Conservation (phyloP, 2,888 invertebrate genomes). For the Orthonychiurus folsomi region DNA sequence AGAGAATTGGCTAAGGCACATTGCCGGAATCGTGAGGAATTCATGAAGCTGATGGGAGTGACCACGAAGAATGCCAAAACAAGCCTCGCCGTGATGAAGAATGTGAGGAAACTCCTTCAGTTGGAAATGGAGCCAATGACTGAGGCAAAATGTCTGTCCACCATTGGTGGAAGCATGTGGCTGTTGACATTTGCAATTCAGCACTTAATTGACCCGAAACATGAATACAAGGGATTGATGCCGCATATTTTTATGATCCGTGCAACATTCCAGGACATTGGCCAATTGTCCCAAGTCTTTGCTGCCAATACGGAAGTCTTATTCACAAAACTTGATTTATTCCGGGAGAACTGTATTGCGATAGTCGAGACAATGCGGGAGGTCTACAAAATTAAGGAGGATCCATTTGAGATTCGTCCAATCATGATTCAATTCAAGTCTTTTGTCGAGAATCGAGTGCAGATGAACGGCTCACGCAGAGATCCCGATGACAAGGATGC, state of each 20-base stretch:
- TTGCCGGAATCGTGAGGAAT: neutral
- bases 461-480: too few species aligned
- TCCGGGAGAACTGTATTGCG: neutral
- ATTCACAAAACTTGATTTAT: neutral
- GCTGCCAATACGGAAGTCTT: neutral
- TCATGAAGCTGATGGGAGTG: neutral
- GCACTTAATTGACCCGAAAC: slow-evolving; percentile 1
- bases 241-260: neutral
- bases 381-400: too few species aligned
- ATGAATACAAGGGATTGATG: neutral
- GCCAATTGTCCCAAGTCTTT: neutral
- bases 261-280: neutral
- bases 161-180: neutral
- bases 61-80: neutral
- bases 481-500: neutral
- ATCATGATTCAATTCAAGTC: too few species aligned
- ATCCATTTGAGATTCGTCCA: too few species aligned
- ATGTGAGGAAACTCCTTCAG: neutral
- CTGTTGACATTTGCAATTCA: neutral
- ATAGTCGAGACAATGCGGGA: neutral
- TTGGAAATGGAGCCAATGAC: neutral
- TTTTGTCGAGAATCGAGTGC: too few species aligned
- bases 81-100: neutral
- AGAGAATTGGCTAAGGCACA: neutral
- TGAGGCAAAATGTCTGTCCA: neutral